Percentiles rank a stretch among this genome's conserved stretches.
These are phyloP conservation scores for Poecilia picta DNA, from an alignment of 2,797 vertebrate species.

Conservation along the genomic window DNA sequence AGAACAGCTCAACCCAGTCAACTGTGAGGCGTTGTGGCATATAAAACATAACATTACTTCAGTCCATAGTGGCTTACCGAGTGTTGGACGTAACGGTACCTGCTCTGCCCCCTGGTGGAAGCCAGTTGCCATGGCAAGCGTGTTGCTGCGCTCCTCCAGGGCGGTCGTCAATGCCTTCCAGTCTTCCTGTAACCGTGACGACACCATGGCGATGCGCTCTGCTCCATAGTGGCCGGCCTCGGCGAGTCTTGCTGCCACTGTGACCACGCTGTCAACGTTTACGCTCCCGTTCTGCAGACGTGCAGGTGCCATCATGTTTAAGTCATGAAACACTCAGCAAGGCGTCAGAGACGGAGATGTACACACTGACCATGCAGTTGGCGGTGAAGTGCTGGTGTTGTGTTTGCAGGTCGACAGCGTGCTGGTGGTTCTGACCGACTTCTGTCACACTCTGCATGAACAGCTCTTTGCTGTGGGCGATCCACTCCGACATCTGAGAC, in stretches of 20 bases:
- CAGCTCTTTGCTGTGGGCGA: conserved; percentile 96
- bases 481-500: conserved; percentile 96
- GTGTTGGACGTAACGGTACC: conserved; percentile 69
- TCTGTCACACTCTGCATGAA: conserved; percentile 94
- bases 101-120: conserved; percentile 97
- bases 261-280: conserved; percentile 97
- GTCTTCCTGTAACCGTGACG: conserved; percentile 93
- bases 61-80: background rate
- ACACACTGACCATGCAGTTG: conserved; percentile 91
- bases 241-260: conserved; percentile 89
- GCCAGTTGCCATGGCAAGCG: conserved; percentile 93
- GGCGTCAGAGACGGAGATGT: background rate
- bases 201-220: conserved; percentile 92
- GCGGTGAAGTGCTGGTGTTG: conserved; percentile 99
- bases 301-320: background rate
- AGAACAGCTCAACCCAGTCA: background rate
- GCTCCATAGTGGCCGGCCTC: conserved; percentile 95
- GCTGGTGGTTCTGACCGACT: conserved; percentile 94
- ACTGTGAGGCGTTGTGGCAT: too few relatives aligned
- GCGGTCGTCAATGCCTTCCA: conserved; percentile 94
- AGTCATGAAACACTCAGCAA: background rate
- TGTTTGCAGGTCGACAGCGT: conserved; percentile 92
- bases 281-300: conserved; percentile 92
- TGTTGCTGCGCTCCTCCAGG: conserved; percentile 94
- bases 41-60: too few relatives aligned